Evolutionary conservation across 2,797 vertebrate species (phyloP), one percentile per base, ranked within the genome.

Genomic region (Myotis daubentonii): DNA sequence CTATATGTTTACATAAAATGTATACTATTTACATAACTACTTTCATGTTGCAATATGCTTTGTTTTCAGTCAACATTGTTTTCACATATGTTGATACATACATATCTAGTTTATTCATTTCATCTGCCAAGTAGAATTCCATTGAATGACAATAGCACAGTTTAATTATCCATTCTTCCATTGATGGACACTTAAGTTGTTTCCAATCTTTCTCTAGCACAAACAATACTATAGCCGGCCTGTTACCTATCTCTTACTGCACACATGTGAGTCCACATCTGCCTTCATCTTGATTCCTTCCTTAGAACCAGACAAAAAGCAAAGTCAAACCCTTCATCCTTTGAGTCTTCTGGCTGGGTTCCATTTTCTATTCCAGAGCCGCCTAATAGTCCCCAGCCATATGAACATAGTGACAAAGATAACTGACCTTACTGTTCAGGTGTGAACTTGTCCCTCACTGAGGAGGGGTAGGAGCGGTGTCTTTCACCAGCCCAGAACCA

Each of bases 61-160:
- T 66, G 6, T 78, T 93, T 96, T 81, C 80, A 68, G 49, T 92
- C 80, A 88, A 36, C 57, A 33, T 87, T 81, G 41, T 75, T 89
- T 94, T 82, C 76, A 38, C 28, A 78, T 85, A 65, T 57, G 74
- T 55, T 51, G 70, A 87, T 72, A 90, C 44, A 87, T 19, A 51
- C 70, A 71, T 22, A 78, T 78, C 25, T 57, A 78, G 28, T 78
- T 86, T 82, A 72, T 57, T 36, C 47, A 82, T 41, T 88, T 41
- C 55, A 49, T 78, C 47, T 85, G 78, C 72, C 80, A 78, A 28
- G 25, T 22, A 28, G 30, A 70, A 80, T 78, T 78, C 86, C 44
- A 7, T 0, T 87, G 44, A 83, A 25, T 22, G 41, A 57, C 17
- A 28, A 17, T 23, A 72, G 28, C 53, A 10, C 33, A 47, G 16